A percentile compares a stretch with the other conserved stretches of the same genome.
phyloP scores from a whole-genome alignment of 2,888 invertebrate species.

The Scelioninae gen. 1 region DNA sequence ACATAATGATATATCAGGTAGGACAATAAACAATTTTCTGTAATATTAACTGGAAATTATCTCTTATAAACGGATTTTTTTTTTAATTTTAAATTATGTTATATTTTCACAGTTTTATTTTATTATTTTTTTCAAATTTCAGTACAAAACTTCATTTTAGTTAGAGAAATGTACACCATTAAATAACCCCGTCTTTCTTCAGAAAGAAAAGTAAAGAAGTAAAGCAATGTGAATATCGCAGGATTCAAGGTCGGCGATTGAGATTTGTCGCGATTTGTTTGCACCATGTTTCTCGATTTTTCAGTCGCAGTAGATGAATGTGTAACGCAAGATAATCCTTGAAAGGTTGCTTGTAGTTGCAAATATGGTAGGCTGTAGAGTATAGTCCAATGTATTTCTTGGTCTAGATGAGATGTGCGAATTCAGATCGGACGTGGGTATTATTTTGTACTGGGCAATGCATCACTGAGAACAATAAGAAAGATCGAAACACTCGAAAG shows the following conservation, averaged over 20 bases:
- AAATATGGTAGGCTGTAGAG: constrained; percentile 27
- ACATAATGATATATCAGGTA: no score
- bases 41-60: no score
- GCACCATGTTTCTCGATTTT: constrained; percentile 37
- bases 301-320: constrained; percentile 11
- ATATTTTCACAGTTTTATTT: no score
- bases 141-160: no score
- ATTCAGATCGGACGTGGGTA: constrained; percentile 17
- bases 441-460: constrained; percentile 8
- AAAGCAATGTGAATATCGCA: constrained; percentile 5
- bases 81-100: no score
- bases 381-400: neutral
- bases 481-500: constrained; percentile 9
- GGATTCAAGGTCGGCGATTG: constrained; percentile 29
- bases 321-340: constrained; percentile 27
- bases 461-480: constrained; percentile 10
- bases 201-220: neutral
- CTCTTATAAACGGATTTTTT: no score
- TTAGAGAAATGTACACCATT: no score
- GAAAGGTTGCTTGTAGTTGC: constrained; percentile 23
- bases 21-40: no score
- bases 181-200: neutral
- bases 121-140: no score
- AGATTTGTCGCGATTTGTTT: constrained; percentile 47
- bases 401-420: constrained; percentile 7